A percentile compares a stretch with the other conserved stretches of the same genome.
Evolutionary conservation across 2,888 invertebrate species (phyloP).

Genomic region (Bellardia bayeri): DNA sequence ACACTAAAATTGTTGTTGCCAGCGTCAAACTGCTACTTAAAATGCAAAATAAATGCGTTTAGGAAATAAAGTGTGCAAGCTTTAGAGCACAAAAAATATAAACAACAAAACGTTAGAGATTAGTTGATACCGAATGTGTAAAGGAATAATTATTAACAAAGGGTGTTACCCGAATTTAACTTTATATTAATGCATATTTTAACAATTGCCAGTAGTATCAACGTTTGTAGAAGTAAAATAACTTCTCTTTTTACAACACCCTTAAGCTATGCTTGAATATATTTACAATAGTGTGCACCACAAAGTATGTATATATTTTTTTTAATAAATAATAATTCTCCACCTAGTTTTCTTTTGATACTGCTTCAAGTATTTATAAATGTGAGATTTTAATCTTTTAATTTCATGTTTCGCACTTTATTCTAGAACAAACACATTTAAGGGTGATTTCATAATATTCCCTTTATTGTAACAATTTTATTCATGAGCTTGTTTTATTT

Average conservation of each 20-base stretch:
- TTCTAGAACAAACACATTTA: not conserved
- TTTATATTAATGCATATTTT: too few species aligned
- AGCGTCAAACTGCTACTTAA: conserved; percentile 58
- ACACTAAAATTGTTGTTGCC: conserved; percentile 37
- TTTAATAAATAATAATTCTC: conserved; percentile 11
- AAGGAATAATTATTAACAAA: conserved; percentile 6
- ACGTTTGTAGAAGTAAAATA: not conserved
- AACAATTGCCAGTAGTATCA: too few species aligned
- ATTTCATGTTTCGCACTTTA: conserved; percentile 64
- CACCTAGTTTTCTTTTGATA: not conserved
- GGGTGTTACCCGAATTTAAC: not conserved
- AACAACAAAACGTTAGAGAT: conserved; percentile 19
- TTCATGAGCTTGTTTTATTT: conserved; percentile 3
- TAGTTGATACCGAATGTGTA: conserved; percentile 23
- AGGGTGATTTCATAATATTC: conserved; percentile 53
- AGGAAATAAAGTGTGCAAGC: conserved; percentile 78
- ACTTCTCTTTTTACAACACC: not conserved
- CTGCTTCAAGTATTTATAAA: conserved; percentile 57
- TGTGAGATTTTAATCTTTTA: conserved; percentile 67
- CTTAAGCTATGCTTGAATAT: conserved; percentile 1
- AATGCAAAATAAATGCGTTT: conserved; percentile 76
- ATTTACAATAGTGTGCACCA: not conserved
- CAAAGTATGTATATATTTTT: not conserved
- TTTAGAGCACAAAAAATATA: conserved; percentile 49
- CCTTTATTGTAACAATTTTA: conserved; percentile 14